These are phyloP conservation scores for Pachymerium ferrugineum DNA, from an alignment of 2,888 invertebrate species.

Conservation along the genomic window DNA sequence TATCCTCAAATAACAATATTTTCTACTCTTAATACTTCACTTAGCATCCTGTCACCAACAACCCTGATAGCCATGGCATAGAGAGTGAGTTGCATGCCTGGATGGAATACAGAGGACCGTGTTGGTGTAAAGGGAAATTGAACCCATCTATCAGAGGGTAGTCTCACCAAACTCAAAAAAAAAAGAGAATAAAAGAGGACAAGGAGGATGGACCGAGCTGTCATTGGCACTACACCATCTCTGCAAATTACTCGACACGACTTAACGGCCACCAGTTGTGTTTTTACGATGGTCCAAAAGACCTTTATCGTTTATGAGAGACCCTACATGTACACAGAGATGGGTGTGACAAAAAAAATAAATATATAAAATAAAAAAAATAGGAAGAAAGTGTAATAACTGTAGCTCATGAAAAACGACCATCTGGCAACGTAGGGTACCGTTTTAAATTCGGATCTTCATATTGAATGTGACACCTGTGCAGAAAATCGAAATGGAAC, in stretches of 20 bases:
- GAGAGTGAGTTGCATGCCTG: neutral
- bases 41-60: slow-evolving; percentile 13
- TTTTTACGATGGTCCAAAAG: slow-evolving; percentile 7
- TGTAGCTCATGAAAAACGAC: neutral
- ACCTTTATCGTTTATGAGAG: slow-evolving; percentile 2
- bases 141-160: neutral
- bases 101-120: neutral
- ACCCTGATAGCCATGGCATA: neutral
- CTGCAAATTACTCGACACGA: slow-evolving; percentile 13
- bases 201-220: slow-evolving; percentile 8
- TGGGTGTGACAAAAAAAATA: neutral
- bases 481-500: neutral
- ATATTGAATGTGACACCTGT: neutral
- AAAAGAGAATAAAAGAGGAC: slow-evolving; percentile 9
- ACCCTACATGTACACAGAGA: neutral
- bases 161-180: neutral
- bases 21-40: neutral
- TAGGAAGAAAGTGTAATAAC: neutral
- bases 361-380: neutral
- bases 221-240: slow-evolving; percentile 9
- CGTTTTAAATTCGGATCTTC: neutral
- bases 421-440: neutral
- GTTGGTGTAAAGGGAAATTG: slow-evolving; percentile 8
- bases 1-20: neutral
- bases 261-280: slow-evolving; percentile 13